Conservation (phyloP, 2,797 vertebrate genomes). For the Oreochromis grahami region DNA sequence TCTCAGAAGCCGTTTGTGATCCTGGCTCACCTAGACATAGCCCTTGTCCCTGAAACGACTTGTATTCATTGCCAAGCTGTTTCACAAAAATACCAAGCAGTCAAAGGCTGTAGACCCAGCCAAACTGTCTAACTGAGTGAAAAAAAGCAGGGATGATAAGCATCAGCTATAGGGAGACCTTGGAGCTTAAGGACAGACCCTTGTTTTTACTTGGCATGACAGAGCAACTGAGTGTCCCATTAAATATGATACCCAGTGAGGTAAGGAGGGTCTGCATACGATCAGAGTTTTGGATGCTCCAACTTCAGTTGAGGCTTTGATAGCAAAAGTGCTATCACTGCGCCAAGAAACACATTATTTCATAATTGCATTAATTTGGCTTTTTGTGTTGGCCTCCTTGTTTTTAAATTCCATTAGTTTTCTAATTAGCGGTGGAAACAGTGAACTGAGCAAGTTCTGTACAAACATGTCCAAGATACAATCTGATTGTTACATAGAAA, state of each 20-base stretch:
- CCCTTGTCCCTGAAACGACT: conserved; percentile 19
- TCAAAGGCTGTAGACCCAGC: conserved; percentile 14
- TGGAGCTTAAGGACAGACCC: background rate
- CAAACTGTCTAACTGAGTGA: conserved; percentile 19
- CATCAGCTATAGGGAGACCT: conserved; percentile 18
- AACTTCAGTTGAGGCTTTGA: conserved; percentile 27
- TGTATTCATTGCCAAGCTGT: conserved; percentile 38
- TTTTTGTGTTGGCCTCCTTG: background rate
- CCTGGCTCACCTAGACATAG: conserved; percentile 19
- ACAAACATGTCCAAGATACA: background rate
- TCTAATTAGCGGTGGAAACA: background rate
- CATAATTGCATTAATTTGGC: conserved; percentile 3
- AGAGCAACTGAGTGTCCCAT: conserved; percentile 23
- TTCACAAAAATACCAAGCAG: conserved; percentile 33
- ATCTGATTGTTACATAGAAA: background rate
- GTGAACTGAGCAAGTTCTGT: background rate
- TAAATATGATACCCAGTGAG: conserved; percentile 30
- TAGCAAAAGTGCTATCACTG: background rate
- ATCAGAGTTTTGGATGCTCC: conserved; percentile 33
- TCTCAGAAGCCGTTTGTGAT: conserved; percentile 13
- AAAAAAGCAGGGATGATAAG: conserved; percentile 8
- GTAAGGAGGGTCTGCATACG: conserved; percentile 23
- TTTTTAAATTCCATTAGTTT: background rate
- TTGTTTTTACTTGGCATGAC: conserved; percentile 29
- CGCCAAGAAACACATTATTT: conserved; percentile 45